Evolutionary conservation across 2,113 vertebrate species (phyloP).

Genomic region (Anolis sagrei): DNA sequence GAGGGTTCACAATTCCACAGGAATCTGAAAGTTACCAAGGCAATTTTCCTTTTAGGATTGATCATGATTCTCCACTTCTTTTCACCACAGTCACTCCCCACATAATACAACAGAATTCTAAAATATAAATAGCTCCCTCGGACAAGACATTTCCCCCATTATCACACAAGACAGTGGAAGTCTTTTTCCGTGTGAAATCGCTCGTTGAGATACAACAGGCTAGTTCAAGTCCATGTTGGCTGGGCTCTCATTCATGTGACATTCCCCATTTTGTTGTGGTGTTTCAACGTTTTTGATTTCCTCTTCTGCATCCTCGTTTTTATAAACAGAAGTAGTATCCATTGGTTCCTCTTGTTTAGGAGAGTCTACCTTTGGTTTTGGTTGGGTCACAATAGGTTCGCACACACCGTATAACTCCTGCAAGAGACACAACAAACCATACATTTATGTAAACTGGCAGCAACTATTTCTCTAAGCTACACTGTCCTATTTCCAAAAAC

Average conservation of each 20-base stretch:
- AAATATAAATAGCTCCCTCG: conserved; percentile 79
- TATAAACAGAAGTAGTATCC: conserved; percentile 67
- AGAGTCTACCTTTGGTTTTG: conserved; percentile 84
- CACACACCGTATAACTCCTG: conserved; percentile 80
- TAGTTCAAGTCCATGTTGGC: conserved; percentile 82
- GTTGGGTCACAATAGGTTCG: conserved; percentile 81
- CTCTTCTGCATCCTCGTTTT: conserved; percentile 73
- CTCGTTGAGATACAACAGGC: conserved; percentile 42
- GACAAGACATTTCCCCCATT: conserved; percentile 59
- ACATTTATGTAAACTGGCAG: not conserved
- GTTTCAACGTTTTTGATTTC: conserved; percentile 73
- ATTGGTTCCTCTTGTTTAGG: conserved; percentile 81
- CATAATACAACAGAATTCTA: conserved; percentile 73
- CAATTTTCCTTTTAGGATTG: conserved; percentile 81
- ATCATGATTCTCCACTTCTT: conserved; percentile 72
- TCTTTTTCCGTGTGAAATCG: conserved; percentile 68
- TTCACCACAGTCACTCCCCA: conserved; percentile 48
- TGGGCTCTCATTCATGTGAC: conserved; percentile 70
- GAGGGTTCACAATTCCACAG: conserved; percentile 87
- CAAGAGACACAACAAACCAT: conserved; percentile 13
- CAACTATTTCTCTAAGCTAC: not conserved
- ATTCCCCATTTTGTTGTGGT: conserved; percentile 78
- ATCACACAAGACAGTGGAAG: conserved; percentile 70
- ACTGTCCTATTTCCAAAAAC: not conserved
- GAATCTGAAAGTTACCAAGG: conserved; percentile 85